These are phyloP conservation scores for Clanis bilineata DNA, from an alignment of 2,888 invertebrate genomes.

Conservation along the genomic window DNA sequence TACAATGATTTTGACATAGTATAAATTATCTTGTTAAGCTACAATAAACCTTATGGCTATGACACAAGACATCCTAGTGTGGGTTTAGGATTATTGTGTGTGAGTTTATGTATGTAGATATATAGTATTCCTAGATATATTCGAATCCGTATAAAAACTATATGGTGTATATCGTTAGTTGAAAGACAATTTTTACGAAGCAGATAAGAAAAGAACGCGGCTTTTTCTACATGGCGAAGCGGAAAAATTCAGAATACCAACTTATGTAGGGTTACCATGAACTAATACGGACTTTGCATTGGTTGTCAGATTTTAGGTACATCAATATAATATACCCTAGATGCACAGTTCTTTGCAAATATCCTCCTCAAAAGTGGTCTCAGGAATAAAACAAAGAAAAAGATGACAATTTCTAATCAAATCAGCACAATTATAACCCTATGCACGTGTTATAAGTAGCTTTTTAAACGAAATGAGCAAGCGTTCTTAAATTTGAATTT, in stretches of 20 bases:
- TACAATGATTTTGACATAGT: neutral
- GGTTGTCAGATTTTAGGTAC: neutral
- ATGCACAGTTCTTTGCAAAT: too few relatives aligned
- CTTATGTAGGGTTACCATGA: constrained; percentile 27
- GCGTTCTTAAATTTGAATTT: too few relatives aligned
- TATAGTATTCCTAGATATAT: too few relatives aligned
- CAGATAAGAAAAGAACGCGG: constrained; percentile 16
- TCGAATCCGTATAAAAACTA: neutral
- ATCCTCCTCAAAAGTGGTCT: too few relatives aligned
- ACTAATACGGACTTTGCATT: neutral
- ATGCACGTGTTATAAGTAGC: too few relatives aligned
- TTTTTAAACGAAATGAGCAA: too few relatives aligned
- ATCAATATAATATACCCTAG: too few relatives aligned
- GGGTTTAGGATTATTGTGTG: neutral
- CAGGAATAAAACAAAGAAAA: too few relatives aligned
- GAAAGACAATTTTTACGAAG: neutral
- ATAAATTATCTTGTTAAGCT: neutral
- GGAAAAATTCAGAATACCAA: constrained; percentile 32
- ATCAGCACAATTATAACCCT: too few relatives aligned
- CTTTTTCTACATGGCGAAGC: constrained; percentile 40
- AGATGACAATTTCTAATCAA: too few relatives aligned
- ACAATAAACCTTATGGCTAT: neutral
- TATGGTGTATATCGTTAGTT: neutral
- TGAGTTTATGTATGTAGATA: too few relatives aligned
- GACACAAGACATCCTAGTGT: neutral